These are phyloP conservation scores for Opisthograptis luteolata DNA, from an alignment of 2,888 invertebrate genomes.

Conservation along the genomic window DNA sequence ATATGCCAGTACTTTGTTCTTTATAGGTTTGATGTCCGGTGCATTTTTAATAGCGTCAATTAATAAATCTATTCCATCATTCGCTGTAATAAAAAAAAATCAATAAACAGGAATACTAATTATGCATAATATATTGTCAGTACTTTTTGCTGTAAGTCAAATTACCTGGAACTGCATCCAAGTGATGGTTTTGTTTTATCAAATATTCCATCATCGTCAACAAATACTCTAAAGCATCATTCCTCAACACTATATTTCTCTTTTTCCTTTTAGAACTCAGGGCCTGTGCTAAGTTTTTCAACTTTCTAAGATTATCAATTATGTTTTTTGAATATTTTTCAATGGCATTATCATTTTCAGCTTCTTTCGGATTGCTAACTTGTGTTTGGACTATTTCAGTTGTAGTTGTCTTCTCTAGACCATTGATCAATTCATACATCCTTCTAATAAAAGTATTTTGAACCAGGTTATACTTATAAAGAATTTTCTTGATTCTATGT, in stretches of 20 bases:
- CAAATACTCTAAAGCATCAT: conserved; percentile 62
- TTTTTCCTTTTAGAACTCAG: conserved; percentile 52
- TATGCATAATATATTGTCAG: not conserved
- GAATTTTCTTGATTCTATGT: conserved; percentile 19
- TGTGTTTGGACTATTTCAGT: conserved; percentile 23
- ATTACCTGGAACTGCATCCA: conserved; percentile 57
- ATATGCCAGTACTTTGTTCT: conserved; percentile 49
- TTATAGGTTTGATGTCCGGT: conserved; percentile 62
- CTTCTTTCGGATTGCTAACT: conserved; percentile 18
- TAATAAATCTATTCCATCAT: conserved; percentile 70
- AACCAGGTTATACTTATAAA: conserved; percentile 37
- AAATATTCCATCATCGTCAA: conserved; percentile 69
- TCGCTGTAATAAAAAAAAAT: conserved; percentile 47
- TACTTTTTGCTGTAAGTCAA: not conserved
- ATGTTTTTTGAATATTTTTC: conserved; percentile 61
- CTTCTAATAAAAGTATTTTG: conserved; percentile 64
- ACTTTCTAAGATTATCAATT: conserved; percentile 60
- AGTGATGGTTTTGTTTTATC: conserved; percentile 56
- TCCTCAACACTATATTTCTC: conserved; percentile 42
- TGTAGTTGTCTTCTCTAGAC: conserved; percentile 40
- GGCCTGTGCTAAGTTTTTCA: conserved; percentile 55
- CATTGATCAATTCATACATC: conserved; percentile 55
- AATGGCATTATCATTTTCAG: conserved; percentile 39
- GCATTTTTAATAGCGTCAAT: conserved; percentile 71
- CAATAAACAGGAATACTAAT: too few relatives aligned